Evolutionary conservation across 2,888 invertebrate species (phyloP).

Genomic region (Acanthoscelides obtectus): DNA sequence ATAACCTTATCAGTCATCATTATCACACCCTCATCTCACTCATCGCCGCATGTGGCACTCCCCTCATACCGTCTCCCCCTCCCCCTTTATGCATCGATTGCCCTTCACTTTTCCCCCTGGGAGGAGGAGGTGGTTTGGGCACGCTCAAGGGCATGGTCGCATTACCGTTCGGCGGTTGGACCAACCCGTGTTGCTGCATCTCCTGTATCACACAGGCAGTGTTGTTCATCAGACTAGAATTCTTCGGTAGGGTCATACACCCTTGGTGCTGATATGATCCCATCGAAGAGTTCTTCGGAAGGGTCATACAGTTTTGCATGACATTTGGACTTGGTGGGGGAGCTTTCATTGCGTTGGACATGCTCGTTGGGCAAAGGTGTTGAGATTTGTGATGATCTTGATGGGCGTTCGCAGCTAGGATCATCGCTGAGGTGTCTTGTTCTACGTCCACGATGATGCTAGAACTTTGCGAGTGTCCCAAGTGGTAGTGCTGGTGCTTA

Average conservation of each 20-base stretch:
- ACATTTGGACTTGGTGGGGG: conserved; percentile 58
- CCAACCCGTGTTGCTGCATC: conserved; percentile 56
- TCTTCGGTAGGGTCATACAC: conserved; percentile 58
- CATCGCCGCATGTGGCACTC: conserved; percentile 76
- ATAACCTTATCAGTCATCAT: conserved; percentile 14
- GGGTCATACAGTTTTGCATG: conserved; percentile 46
- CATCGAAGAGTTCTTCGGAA: conserved; percentile 51
- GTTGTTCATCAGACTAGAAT: conserved; percentile 50
- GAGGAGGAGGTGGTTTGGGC: conserved; percentile 56
- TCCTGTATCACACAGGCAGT: conserved; percentile 53
- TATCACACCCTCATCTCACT: conserved; percentile 90
- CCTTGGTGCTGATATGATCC: conserved; percentile 38
- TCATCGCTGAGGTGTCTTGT: conserved; percentile 60
- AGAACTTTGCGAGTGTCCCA: conserved; percentile 71
- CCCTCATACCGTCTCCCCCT: conserved; percentile 49
- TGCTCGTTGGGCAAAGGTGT: conserved; percentile 50
- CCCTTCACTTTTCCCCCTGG: conserved; percentile 48
- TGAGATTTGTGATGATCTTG: conserved; percentile 52
- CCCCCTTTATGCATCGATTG: conserved; percentile 39
- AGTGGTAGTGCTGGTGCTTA: conserved; percentile 75
- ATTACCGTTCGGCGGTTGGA: conserved; percentile 58
- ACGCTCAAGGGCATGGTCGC: conserved; percentile 54
- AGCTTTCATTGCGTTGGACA: conserved; percentile 53
- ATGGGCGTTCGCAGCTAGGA: conserved; percentile 54
- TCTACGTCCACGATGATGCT: conserved; percentile 82